Conservation (phyloP, 23 tunicate species). For the Clavelina lepadiformis region DNA sequence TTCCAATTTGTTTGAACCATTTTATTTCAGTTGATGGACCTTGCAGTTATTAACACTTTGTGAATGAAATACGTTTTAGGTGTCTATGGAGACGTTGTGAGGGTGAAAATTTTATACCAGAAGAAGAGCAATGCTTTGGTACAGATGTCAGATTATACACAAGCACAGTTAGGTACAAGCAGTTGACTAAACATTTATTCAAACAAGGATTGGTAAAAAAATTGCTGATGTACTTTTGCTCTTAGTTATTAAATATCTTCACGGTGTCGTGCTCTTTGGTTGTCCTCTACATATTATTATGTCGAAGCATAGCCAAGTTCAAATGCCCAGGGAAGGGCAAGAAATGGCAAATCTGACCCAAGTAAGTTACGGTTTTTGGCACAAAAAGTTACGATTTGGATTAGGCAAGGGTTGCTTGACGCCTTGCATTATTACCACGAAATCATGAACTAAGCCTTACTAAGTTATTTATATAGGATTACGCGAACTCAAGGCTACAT, state of each 20-base stretch:
- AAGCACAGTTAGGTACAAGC: conserved; percentile 75
- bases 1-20: no score
- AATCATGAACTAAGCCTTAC: no score
- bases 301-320: conserved; percentile 89
- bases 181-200: no score
- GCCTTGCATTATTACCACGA: no score
- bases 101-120: conserved; percentile 89
- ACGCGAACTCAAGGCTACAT: conserved; percentile 80
- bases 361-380: no score
- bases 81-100: conserved; percentile 87
- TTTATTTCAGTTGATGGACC: conserved; percentile 4
- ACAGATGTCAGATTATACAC: conserved; percentile 80
- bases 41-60: background rate
- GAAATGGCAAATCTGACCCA: conserved; percentile 76
- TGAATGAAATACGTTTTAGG: conserved; percentile 54
- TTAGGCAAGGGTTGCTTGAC: no score
- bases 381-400: no score
- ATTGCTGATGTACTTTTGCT: no score
- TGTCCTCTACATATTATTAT: conserved; percentile 59
- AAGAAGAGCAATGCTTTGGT: conserved; percentile 89
- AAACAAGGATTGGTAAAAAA: no score
- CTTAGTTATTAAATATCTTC: conserved; percentile 44
- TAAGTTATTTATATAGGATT: conserved; percentile 45
- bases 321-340: conserved; percentile 91
- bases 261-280: conserved; percentile 60